These are phyloP conservation scores for Neocrepidodera transversa DNA, from an alignment of 2,888 invertebrate genomes.

Conservation along the genomic window DNA sequence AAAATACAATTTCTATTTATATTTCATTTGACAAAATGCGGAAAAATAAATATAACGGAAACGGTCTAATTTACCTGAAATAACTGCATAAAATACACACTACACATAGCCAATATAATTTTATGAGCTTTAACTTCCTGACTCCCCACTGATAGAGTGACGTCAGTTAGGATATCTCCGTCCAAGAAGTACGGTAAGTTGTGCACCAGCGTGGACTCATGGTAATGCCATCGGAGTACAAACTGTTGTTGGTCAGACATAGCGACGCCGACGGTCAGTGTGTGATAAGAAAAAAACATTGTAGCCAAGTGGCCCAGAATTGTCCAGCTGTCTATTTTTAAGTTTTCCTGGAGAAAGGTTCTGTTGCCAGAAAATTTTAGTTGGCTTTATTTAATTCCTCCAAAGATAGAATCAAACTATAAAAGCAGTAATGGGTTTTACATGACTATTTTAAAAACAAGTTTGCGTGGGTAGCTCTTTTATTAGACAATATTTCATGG, in stretches of 20 bases:
- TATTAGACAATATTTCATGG: too few species aligned
- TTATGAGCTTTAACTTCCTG: constrained; percentile 85
- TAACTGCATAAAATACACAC: constrained; percentile 87
- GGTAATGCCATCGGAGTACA: constrained; percentile 58
- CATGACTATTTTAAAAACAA: too few species aligned
- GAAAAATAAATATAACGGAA: not conserved
- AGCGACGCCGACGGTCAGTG: constrained; percentile 40
- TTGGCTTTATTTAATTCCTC: constrained; percentile 48
- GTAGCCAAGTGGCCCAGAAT: constrained; percentile 53
- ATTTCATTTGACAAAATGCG: not conserved
- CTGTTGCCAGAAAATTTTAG: constrained; percentile 58
- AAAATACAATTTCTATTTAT: not conserved
- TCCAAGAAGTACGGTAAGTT: constrained; percentile 80
- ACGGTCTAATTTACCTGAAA: constrained; percentile 71
- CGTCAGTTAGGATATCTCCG: constrained; percentile 84
- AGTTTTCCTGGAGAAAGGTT: constrained; percentile 57
- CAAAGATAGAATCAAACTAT: constrained; percentile 42
- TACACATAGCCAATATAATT: constrained; percentile 87
- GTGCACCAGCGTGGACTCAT: constrained; percentile 67
- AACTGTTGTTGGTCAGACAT: constrained; percentile 54
- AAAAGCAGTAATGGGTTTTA: constrained; percentile 23
- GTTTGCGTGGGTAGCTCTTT: too few species aligned
- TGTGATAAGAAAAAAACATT: constrained; percentile 51
- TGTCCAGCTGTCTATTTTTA: constrained; percentile 60
- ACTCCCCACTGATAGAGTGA: constrained; percentile 85